Percentiles rank a stretch among this genome's conserved stretches.
Evolutionary conservation across 2,888 invertebrate species (phyloP).

Genomic region (Camptogramma bilineatum): DNA sequence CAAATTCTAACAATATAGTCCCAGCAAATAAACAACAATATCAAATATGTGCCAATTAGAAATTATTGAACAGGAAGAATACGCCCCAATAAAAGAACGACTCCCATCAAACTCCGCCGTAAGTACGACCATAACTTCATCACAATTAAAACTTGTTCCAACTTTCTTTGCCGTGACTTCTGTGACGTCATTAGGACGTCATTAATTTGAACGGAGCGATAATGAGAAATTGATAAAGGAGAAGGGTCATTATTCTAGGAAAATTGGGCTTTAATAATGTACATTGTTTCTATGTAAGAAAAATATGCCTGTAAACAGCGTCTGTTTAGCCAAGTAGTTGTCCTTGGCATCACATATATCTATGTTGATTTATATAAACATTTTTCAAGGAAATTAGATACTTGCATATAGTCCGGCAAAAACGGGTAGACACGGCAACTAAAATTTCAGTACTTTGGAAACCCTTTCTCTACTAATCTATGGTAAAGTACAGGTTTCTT

Average conservation of each 20-base stretch:
- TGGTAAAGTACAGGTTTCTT: too few relatives aligned
- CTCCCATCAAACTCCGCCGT: conserved; percentile 19
- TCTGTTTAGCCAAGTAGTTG: neutral
- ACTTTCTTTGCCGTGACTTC: conserved; percentile 26
- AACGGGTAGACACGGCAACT: too few relatives aligned
- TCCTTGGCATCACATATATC: too few relatives aligned
- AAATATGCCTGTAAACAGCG: neutral
- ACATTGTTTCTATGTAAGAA: neutral
- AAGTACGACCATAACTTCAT: conserved; percentile 28
- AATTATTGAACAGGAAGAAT: too few relatives aligned
- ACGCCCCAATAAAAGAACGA: conserved; percentile 28
- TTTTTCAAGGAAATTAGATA: too few relatives aligned
- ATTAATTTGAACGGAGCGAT: conserved; percentile 25
- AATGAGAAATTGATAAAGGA: conserved; percentile 26
- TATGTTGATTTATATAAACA: too few relatives aligned
- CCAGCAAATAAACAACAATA: neutral
- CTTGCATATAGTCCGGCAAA: too few relatives aligned
- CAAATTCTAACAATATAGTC: neutral
- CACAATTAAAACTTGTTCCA: conserved; percentile 32
- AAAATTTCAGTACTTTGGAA: too few relatives aligned
- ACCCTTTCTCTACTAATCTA: too few relatives aligned
- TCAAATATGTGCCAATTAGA: neutral
- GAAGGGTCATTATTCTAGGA: neutral
- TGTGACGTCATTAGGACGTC: conserved; percentile 29
- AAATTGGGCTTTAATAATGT: neutral